These are phyloP conservation scores for Hyles euphorbiae DNA, from an alignment of 1,140 invertebrate species.

Conservation along the genomic window DNA sequence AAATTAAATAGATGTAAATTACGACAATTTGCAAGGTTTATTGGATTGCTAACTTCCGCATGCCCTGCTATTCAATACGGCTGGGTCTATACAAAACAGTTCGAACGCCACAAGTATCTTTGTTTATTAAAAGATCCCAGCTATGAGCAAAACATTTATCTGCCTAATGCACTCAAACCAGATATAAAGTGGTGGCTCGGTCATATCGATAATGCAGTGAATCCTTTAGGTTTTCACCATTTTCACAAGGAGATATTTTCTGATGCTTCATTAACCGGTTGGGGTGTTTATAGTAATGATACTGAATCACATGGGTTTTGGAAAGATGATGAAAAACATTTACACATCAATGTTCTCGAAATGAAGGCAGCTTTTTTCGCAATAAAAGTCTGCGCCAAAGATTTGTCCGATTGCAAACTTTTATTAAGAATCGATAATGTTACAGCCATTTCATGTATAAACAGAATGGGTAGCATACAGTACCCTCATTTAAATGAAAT, in stretches of 20 bases:
- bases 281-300: slow-evolving; percentile 13
- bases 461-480: no score
- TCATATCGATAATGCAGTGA: background rate
- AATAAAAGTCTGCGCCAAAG: no score
- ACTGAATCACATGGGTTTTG: slow-evolving; percentile 1
- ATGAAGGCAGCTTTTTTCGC: no score
- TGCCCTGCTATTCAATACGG: slow-evolving; percentile 16
- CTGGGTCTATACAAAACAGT: slow-evolving; percentile 17
- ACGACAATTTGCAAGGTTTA: slow-evolving; percentile 12
- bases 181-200: background rate
- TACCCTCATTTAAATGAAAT: no score
- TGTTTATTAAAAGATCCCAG: slow-evolving; percentile 4
- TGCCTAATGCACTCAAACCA: background rate
- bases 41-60: slow-evolving; percentile 15
- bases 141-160: slow-evolving; percentile 15
- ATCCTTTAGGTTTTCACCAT: background rate
- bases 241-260: slow-evolving; percentile 15
- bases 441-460: no score
- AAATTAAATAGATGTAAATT: slow-evolving; percentile 9
- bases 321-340: background rate
- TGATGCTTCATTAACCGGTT: slow-evolving; percentile 17
- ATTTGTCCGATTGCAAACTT: no score
- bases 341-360: no score
- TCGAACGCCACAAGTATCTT: slow-evolving; percentile 13
- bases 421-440: no score